These are phyloP conservation scores for Epizoanthus stellaris DNA, from an alignment of 92 coral and sea anemone species.

Conservation along the genomic window DNA sequence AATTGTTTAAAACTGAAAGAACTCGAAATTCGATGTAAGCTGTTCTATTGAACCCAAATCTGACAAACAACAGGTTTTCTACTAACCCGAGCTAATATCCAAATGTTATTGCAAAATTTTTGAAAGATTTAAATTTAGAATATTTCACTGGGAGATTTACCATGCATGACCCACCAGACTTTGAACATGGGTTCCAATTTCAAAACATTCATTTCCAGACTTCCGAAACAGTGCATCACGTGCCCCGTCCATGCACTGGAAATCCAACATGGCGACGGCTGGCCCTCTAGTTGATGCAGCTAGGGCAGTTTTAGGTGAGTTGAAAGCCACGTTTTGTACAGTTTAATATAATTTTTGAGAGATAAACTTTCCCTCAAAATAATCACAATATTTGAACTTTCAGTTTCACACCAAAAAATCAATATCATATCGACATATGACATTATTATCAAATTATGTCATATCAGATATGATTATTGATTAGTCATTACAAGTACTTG, in stretches of 20 bases:
- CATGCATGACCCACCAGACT: not conserved
- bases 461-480: too few species aligned
- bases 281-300: constrained; percentile 41
- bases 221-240: constrained; percentile 9
- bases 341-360: too few species aligned
- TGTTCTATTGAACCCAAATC: not conserved
- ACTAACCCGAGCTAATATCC: not conserved
- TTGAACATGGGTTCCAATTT: constrained; percentile 23
- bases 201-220: constrained; percentile 21
- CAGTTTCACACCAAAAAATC: too few species aligned
- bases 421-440: too few species aligned
- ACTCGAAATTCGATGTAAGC: not conserved
- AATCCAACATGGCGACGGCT: constrained; percentile 32
- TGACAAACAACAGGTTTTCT: not conserved
- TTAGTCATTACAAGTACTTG: too few species aligned
- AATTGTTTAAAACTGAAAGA: not conserved
- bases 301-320: constrained; percentile 34
- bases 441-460: too few species aligned
- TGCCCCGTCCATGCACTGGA: not conserved
- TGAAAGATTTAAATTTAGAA: not conserved
- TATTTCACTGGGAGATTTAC: not conserved
- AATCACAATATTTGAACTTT: too few species aligned
- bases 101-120: not conserved
- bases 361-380: too few species aligned
- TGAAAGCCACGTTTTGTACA: not conserved